These are phyloP conservation scores for Lissonota sp. DNA, from an alignment of 2,888 invertebrate species.

Conservation along the genomic window DNA sequence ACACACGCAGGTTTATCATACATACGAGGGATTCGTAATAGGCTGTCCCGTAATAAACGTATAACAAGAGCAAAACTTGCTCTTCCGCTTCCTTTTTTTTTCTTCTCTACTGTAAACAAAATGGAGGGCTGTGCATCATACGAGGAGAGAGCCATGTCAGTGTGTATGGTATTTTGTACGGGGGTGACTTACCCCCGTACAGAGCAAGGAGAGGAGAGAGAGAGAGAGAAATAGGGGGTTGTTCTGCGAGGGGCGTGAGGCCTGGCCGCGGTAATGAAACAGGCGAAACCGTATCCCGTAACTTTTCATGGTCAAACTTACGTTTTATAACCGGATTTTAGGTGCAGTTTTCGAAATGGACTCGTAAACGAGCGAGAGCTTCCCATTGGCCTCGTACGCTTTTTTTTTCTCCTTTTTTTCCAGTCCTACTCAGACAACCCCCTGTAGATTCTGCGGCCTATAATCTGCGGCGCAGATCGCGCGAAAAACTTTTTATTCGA, in stretches of 20 bases:
- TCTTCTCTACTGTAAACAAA: neutral
- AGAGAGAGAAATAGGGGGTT: neutral
- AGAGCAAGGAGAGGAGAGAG: neutral
- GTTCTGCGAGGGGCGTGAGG: constrained; percentile 26
- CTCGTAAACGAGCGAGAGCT: constrained; percentile 45
- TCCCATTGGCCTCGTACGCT: neutral
- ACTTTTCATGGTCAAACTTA: constrained; percentile 65
- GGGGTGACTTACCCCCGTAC: neutral
- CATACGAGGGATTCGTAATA: neutral
- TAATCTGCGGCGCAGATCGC: neutral
- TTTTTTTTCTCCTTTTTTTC: neutral
- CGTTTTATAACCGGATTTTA: constrained; percentile 60
- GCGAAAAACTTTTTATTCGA: neutral
- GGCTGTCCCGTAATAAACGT: constrained; percentile 14
- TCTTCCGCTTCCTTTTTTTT: neutral
- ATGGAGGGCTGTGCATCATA: constrained; percentile 2
- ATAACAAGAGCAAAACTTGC: constrained; percentile 24
- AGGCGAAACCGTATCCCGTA: constrained; percentile 44
- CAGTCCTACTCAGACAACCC: neutral
- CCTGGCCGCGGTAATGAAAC: constrained; percentile 49
- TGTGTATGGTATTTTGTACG: no score
- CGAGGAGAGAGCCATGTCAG: no score
- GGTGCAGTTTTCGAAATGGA: constrained; percentile 55
- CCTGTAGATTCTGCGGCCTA: neutral
- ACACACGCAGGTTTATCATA: constrained; percentile 6